Evolutionary conservation across 2,888 invertebrate species (phyloP).

Genomic region (Pterobdella sp.): DNA sequence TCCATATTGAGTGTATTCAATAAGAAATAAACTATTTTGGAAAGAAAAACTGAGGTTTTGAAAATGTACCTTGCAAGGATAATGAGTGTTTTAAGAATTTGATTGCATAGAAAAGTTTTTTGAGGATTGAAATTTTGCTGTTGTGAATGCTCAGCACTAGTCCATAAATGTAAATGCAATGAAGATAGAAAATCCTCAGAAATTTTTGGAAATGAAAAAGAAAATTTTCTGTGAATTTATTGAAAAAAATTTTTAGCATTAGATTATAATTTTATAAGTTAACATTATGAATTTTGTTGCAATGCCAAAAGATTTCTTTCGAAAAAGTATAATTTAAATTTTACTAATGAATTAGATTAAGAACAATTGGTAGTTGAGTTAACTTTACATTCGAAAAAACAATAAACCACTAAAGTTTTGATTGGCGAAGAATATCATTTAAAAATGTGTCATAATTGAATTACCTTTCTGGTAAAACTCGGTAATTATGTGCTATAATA

Average conservation of each 20-base stretch:
- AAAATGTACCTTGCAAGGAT: conserved; percentile 6
- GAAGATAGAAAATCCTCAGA: conserved; percentile 6
- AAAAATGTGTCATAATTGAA: too few relatives aligned
- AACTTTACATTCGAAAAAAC: too few relatives aligned
- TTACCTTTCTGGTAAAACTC: not conserved
- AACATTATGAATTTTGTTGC: not conserved
- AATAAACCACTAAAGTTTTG: too few relatives aligned
- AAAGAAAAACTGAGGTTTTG: too few relatives aligned
- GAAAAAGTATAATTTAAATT: not conserved
- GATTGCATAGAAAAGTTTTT: not conserved
- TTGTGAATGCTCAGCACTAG: not conserved
- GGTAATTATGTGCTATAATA: not conserved
- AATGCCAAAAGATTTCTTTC: not conserved
- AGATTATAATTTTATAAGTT: not conserved
- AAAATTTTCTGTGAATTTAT: not conserved
- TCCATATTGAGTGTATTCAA: too few relatives aligned
- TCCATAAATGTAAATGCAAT: conserved; percentile 13
- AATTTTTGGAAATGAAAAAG: conserved; percentile 14
- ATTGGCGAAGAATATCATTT: too few relatives aligned
- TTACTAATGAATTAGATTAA: not conserved
- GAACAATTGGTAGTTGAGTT: too few relatives aligned
- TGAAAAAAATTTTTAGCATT: not conserved
- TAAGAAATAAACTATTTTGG: too few relatives aligned
- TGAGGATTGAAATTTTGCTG: not conserved
- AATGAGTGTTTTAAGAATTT: not conserved